Evolutionary conservation across 2,113 vertebrate genomes (phyloP), one percentile per base, ranked within the genome.

Genomic region (Colinus virginianus): DNA sequence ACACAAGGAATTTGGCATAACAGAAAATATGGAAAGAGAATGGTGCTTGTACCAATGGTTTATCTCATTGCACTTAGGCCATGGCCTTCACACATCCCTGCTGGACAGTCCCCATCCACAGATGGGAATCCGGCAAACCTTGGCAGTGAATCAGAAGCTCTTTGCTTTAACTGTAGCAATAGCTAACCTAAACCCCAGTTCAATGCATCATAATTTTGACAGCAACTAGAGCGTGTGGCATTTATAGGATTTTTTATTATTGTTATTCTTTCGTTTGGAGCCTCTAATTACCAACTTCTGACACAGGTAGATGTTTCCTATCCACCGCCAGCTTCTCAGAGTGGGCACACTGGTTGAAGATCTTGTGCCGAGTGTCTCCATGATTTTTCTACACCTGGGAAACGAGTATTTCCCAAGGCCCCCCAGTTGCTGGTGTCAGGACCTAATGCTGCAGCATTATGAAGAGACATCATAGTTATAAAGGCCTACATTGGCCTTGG

Each of bases 1-100:
- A 70, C 87, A 90, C n/a, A 49, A 87, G 59, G 92, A 95, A 89
- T 90, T 92, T 72, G n/a, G 53, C 77, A 43, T 61, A 42, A 3
- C 14, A 58, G 71, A 59, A 48, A 61, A 80, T n/a, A 89, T 70
- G 87, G 83, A 59, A 76, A 75, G 42, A 72, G 48, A 83, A 22
- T 4, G 28, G 28, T 43, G 15, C 13, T 0, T 0, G 49, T 34
- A 30, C 15, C 75, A 85, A 34, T 40, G 30, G 58, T 91, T 94
- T 91, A 78, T 94, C 55, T 59, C 7, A 20, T 34, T n/a, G 80
- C 5, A 11, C 38, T 55, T 13, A 10, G 76, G 68, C 55, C 74
- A 38, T 61, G 64, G 43, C 36, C 40, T 67, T 72, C 64, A 63
- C 9, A 19, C 72, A 53, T 38, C 59, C 56, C 0, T 1, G 32